A percentile compares a stretch with the other conserved stretches of the same genome.
Conservation (phyloP, 1,140 invertebrate species). For the Pseudomyrmex cubaensis region DNA sequence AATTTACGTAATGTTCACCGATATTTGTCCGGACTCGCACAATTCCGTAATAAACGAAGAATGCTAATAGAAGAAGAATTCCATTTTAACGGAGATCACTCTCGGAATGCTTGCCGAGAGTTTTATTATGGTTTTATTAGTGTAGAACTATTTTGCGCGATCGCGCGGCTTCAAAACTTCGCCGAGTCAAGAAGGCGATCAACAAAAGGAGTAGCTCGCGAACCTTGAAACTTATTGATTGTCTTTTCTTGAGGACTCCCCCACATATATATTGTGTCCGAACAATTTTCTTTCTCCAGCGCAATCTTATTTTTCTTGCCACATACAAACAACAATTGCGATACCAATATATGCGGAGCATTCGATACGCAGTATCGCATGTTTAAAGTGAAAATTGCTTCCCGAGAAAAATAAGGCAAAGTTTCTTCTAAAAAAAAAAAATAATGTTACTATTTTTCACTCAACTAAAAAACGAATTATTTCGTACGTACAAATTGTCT, state of each 20-base stretch:
- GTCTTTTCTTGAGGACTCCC: conserved; percentile 48
- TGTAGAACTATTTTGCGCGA: conserved; percentile 38
- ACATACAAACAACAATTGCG: conserved; percentile 16
- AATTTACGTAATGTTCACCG: background rate
- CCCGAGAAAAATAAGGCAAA: background rate
- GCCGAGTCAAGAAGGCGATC: conserved; percentile 47
- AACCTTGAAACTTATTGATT: conserved; percentile 60
- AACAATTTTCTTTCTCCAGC: background rate
- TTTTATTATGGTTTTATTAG: conserved; percentile 54
- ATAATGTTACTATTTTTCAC: background rate
- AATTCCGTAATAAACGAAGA: background rate
- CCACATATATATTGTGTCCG: conserved; percentile 31
- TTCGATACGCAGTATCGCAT: background rate
- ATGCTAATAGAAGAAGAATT: conserved; percentile 19
- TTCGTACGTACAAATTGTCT: background rate
- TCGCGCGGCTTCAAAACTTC: conserved; percentile 30
- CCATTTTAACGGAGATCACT: conserved; percentile 22
- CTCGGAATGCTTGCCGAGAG: conserved; percentile 27
- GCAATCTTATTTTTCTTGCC: background rate
- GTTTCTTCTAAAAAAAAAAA: background rate
- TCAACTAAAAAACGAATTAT: background rate
- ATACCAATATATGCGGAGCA: conserved; percentile 26
- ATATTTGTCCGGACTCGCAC: background rate
- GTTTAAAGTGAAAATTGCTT: background rate
- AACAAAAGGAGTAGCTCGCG: conserved; percentile 42